Conservation (phyloP, 64 coral and sea anemone genomes). For the Actinia equina region DNA sequence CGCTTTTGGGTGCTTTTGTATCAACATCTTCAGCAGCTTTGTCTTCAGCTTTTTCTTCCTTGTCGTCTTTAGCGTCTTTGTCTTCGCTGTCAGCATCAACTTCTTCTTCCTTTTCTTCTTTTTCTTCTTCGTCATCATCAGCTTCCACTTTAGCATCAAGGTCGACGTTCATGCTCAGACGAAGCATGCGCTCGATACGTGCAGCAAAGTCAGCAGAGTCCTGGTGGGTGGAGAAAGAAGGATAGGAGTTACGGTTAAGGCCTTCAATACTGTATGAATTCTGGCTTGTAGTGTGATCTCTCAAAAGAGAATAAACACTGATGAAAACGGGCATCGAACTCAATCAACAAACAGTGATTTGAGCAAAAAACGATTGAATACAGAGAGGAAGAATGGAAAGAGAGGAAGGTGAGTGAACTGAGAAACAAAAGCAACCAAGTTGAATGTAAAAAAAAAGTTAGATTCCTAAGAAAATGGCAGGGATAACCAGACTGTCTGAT, state of each 20-base stretch:
- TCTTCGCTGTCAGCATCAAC: slow-evolving; percentile 67
- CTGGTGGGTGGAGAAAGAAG: slow-evolving; percentile 2
- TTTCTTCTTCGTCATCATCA: slow-evolving; percentile 79
- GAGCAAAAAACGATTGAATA: neutral
- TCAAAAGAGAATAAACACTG: too few species aligned
- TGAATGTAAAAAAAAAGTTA: too few species aligned
- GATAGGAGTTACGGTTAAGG: neutral
- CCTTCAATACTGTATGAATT: too few species aligned
- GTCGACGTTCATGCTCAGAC: slow-evolving; percentile 86
- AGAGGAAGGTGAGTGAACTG: neutral
- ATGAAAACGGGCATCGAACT: too few species aligned
- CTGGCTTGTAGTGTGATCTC: too few species aligned
- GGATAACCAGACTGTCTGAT: too few species aligned
- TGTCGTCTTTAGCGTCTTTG: slow-evolving; percentile 59
- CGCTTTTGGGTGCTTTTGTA: slow-evolving; percentile 54
- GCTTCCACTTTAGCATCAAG: slow-evolving; percentile 77
- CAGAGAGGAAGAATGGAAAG: neutral
- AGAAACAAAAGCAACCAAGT: neutral
- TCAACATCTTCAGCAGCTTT: slow-evolving; percentile 25
- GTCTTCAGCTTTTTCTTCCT: slow-evolving; percentile 32
- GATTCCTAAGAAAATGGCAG: too few species aligned
- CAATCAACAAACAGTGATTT: too few species aligned
- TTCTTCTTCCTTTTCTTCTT: slow-evolving; percentile 80
- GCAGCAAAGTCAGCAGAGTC: slow-evolving; percentile 85
- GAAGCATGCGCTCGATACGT: slow-evolving; percentile 91